A percentile compares a stretch with the other conserved stretches of the same genome.
Evolutionary conservation across 2,113 vertebrate species (phyloP).

Genomic region (Taxidea taxus): DNA sequence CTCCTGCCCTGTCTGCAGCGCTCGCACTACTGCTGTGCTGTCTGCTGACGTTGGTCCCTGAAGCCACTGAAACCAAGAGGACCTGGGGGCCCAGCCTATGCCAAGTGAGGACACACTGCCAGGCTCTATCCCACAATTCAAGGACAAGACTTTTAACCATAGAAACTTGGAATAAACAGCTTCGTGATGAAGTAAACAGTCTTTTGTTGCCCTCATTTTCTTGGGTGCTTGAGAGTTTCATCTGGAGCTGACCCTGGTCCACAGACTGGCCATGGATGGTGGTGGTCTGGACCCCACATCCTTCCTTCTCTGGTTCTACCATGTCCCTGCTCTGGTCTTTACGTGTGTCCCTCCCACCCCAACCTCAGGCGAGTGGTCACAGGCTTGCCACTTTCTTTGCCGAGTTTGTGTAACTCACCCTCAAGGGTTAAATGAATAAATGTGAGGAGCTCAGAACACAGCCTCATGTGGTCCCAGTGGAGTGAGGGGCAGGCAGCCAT

Average conservation of each 20-base stretch:
- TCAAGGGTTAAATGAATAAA: neutral
- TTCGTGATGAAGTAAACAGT: neutral
- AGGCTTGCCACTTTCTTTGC: neutral
- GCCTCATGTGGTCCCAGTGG: neutral
- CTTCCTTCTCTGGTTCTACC: no score
- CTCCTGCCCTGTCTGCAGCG: neutral
- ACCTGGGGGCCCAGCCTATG: neutral
- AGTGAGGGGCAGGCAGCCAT: neutral
- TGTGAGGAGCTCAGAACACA: neutral
- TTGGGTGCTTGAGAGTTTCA: neutral
- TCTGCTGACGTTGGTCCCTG: neutral
- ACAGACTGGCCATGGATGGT: neutral
- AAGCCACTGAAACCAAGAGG: neutral
- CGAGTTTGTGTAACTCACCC: neutral
- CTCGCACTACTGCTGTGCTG: neutral
- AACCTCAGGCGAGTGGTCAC: neutral
- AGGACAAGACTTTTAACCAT: neutral
- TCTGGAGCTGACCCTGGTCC: neutral
- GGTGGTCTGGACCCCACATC: fast-evolving
- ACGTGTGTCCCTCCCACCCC: fast-evolving
- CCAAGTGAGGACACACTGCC: neutral
- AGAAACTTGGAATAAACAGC: neutral
- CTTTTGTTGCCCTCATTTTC: neutral
- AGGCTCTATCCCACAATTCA: neutral
- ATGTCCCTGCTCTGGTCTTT: no score